These are phyloP conservation scores for Ceryle rudis DNA, from an alignment of 2,797 vertebrate species.

Conservation along the genomic window DNA sequence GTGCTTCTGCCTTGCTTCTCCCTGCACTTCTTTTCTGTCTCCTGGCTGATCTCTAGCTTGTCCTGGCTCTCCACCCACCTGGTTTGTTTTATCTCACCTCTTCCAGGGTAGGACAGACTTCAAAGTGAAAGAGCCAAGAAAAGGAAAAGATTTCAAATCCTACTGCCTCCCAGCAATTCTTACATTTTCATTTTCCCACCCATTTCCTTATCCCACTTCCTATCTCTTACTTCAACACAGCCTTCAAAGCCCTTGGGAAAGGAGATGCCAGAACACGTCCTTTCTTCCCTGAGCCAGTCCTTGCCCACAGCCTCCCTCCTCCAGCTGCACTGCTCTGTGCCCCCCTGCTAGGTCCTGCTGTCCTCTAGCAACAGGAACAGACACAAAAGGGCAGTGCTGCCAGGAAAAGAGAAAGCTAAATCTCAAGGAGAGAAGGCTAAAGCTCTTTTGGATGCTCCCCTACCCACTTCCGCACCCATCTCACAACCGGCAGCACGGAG, in stretches of 20 bases:
- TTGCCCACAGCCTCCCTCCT: neutral
- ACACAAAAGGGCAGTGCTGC: neutral
- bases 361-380: neutral
- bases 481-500: neutral
- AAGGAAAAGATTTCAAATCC: neutral
- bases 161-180: neutral
- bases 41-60: neutral
- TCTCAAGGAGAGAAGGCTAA: neutral
- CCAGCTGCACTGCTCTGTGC: neutral
- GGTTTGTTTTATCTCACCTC: neutral
- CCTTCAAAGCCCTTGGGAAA: neutral
- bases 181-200: slow-evolving; percentile 8
- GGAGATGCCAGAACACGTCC: neutral
- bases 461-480: neutral
- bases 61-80: neutral
- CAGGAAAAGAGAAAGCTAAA: neutral
- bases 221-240: neutral
- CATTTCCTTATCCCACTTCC: slow-evolving; percentile 37
- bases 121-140: neutral
- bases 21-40: neutral
- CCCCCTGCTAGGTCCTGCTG: neutral
- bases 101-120: neutral
- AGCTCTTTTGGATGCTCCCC: neutral
- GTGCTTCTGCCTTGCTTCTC: neutral
- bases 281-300: neutral